These are phyloP conservation scores for Strix uralensis DNA, from an alignment of 2,113 vertebrate genomes.

Conservation along the genomic window DNA sequence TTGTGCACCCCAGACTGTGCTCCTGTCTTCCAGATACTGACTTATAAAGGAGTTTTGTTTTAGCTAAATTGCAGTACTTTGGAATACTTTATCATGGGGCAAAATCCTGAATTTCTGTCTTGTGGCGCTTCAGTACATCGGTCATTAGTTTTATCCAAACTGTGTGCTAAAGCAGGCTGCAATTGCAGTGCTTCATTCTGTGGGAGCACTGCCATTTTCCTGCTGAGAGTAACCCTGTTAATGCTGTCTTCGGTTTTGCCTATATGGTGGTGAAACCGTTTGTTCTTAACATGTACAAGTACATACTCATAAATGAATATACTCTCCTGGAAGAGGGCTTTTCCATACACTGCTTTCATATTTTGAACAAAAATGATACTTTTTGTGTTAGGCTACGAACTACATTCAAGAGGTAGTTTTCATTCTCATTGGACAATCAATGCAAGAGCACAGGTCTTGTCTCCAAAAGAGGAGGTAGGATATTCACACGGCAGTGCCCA, in stretches of 20 bases:
- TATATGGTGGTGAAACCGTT: constrained; percentile 23
- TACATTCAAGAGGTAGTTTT: background rate
- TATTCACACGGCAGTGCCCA: background rate
- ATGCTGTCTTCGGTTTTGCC: constrained; percentile 51
- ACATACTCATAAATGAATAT: background rate
- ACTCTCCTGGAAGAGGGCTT: background rate
- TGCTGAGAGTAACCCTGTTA: constrained; percentile 87
- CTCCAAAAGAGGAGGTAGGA: background rate
- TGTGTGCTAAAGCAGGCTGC: constrained; percentile 87
- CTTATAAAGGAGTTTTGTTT: background rate
- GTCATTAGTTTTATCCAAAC: background rate
- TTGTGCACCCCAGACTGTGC: too few species aligned
- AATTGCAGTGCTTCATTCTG: constrained; percentile 88
- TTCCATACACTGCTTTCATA: background rate
- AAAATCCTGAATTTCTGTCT: background rate
- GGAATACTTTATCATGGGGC: background rate
- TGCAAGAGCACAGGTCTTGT: background rate
- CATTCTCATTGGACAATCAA: background rate
- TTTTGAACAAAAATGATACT: background rate
- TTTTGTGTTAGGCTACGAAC: background rate
- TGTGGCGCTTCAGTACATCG: accelerated
- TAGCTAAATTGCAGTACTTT: background rate
- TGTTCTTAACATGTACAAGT: constrained; percentile 73
- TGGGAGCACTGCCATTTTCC: constrained; percentile 92
- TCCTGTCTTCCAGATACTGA: background rate